Percentiles rank a stretch among this genome's conserved stretches.
Evolutionary conservation across 1,140 invertebrate species (phyloP).

Genomic region (Drosophila littoralis): DNA sequence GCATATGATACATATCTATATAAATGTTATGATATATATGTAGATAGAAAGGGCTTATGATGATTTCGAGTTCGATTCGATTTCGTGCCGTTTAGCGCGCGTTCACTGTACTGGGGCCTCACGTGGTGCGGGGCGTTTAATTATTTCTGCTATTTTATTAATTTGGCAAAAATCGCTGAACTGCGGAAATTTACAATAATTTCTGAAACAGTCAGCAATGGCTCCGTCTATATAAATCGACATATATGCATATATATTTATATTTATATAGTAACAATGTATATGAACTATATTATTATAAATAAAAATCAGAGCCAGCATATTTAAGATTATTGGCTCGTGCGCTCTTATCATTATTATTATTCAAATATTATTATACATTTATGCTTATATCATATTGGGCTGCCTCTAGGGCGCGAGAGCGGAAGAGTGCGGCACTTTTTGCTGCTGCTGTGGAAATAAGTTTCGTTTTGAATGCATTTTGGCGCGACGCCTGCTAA

Average conservation of each 20-base stretch:
- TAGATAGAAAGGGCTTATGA: no score
- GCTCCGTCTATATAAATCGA: background rate
- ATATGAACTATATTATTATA: slow-evolving; percentile 4
- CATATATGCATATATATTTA: background rate
- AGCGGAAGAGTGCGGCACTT: background rate
- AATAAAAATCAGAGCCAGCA: slow-evolving; percentile 8
- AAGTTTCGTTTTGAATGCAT: slow-evolving; percentile 23
- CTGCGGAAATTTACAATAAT: slow-evolving; percentile 4
- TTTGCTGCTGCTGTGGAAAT: slow-evolving; percentile 7
- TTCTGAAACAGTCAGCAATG: slow-evolving; percentile 20
- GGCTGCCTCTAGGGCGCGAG: no score
- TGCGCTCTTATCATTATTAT: slow-evolving; percentile 9
- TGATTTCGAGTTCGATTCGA: no score
- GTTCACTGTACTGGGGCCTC: background rate
- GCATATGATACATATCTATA: background rate
- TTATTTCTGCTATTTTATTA: slow-evolving; percentile 8
- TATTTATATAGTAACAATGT: background rate
- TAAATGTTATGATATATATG: background rate
- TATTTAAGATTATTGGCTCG: slow-evolving; percentile 19
- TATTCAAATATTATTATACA: background rate
- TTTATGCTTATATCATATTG: no score
- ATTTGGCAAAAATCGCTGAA: slow-evolving; percentile 14
- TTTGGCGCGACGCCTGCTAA: slow-evolving; percentile 40
- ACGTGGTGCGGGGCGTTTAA: slow-evolving; percentile 12
- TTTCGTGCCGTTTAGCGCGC: background rate